Evolutionary conservation across 2,797 vertebrate species (phyloP).

Genomic region (Onychomys torridus): DNA sequence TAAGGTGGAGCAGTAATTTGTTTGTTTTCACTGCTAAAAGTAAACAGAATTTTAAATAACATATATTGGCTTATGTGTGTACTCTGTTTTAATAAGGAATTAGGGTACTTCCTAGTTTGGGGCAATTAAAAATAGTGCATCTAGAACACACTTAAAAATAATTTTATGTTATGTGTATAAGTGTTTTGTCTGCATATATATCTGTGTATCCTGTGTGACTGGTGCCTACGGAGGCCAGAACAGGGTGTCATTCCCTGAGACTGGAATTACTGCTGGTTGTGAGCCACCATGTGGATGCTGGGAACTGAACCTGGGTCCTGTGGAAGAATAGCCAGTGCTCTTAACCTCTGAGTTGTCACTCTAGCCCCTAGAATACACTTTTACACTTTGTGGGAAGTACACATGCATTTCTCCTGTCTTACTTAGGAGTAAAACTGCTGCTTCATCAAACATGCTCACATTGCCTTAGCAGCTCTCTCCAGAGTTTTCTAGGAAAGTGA

Average conservation of each 20-base stretch:
- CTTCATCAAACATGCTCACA: background rate
- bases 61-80: background rate
- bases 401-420: background rate
- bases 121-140: background rate
- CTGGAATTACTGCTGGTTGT: background rate
- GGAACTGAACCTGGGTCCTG: background rate
- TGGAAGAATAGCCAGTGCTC: background rate
- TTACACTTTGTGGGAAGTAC: background rate
- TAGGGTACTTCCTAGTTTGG: background rate
- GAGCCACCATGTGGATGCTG: background rate
- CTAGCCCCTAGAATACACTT: background rate
- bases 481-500: background rate
- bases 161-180: background rate
- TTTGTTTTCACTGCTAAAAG: background rate
- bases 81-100: background rate
- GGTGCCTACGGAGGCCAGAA: background rate
- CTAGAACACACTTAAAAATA: background rate
- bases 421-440: background rate
- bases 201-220: background rate
- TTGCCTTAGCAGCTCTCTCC: background rate
- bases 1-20: background rate
- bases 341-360: background rate
- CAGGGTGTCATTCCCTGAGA: background rate
- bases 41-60: conserved; percentile 11
- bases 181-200: background rate